These are phyloP conservation scores for Gila robusta DNA, from an alignment of 2,797 vertebrate species.

Conservation along the genomic window DNA sequence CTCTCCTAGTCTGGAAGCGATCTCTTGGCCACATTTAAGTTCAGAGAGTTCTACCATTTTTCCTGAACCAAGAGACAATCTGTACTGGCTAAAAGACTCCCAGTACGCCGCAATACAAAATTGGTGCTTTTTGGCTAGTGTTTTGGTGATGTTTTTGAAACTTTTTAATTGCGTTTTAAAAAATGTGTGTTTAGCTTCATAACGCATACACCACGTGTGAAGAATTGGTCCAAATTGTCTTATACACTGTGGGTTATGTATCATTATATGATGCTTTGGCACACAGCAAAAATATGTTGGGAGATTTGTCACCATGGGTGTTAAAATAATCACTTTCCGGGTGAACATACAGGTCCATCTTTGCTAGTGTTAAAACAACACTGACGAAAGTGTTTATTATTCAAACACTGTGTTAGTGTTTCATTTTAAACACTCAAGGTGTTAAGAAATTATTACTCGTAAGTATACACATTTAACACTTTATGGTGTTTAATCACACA, in stretches of 20 bases:
- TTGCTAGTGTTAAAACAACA: not conserved
- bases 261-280: constrained; percentile 26
- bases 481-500: no score
- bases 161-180: constrained; percentile 29
- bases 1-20: no score
- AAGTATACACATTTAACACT: no score
- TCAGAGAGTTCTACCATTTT: not conserved
- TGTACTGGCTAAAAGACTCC: not conserved
- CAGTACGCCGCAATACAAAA: not conserved
- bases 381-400: no score
- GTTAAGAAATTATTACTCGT: no score
- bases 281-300: not conserved
- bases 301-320: not conserved
- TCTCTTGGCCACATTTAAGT: no score
- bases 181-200: constrained; percentile 11
- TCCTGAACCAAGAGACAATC: constrained; percentile 10
- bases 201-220: constrained; percentile 24
- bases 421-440: no score
- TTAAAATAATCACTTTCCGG: not conserved
- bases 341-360: not conserved
- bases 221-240: constrained; percentile 23
- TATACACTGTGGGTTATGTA: constrained; percentile 28
- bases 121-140: constrained; percentile 33
- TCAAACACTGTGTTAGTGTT: no score
- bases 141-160: constrained; percentile 33